These are phyloP conservation scores for Chondrosia reniformis DNA, from an alignment of 37 sponge, comb jelly and placozoan species.

Conservation along the genomic window DNA sequence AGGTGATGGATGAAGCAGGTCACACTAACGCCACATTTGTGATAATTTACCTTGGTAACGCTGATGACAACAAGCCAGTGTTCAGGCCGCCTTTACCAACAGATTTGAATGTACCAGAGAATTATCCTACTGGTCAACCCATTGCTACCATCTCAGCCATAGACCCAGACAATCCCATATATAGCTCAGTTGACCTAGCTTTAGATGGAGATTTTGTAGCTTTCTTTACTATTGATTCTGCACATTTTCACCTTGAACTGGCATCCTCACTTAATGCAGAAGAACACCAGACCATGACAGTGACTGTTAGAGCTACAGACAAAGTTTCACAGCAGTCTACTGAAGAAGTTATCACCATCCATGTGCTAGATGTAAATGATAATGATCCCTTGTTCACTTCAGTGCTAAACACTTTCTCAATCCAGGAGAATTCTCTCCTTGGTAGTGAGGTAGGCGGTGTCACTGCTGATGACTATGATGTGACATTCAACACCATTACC, in stretches of 20 bases:
- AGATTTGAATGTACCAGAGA: not conserved
- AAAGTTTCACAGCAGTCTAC: not conserved
- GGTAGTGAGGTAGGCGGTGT: slow-evolving; percentile 30
- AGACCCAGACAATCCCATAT: slow-evolving; percentile 23
- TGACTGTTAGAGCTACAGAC: slow-evolving; percentile 16
- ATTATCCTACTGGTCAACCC: not conserved
- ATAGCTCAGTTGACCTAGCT: slow-evolving; percentile 2
- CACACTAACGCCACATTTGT: not conserved
- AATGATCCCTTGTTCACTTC: slow-evolving; percentile 42
- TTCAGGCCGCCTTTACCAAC: not conserved
- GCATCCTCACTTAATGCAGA: slow-evolving; percentile 5
- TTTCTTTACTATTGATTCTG: not conserved
- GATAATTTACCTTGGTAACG: not conserved
- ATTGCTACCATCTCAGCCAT: slow-evolving; percentile 14
- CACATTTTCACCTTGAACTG: not conserved
- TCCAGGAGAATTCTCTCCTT: slow-evolving; percentile 44
- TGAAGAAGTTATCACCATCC: not conserved
- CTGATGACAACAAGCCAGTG: slow-evolving; percentile 18
- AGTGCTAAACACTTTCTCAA: slow-evolving; percentile 18
- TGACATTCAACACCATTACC: slow-evolving; percentile 43
- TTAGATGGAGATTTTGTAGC: not conserved
- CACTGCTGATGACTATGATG: slow-evolving; percentile 54
- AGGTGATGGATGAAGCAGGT: not conserved
- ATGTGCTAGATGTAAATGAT: slow-evolving; percentile 41
- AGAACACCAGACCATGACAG: not conserved